phyloP scores from a whole-genome alignment of 2,113 vertebrate genomes.

The Caranx ignobilis region DNA sequence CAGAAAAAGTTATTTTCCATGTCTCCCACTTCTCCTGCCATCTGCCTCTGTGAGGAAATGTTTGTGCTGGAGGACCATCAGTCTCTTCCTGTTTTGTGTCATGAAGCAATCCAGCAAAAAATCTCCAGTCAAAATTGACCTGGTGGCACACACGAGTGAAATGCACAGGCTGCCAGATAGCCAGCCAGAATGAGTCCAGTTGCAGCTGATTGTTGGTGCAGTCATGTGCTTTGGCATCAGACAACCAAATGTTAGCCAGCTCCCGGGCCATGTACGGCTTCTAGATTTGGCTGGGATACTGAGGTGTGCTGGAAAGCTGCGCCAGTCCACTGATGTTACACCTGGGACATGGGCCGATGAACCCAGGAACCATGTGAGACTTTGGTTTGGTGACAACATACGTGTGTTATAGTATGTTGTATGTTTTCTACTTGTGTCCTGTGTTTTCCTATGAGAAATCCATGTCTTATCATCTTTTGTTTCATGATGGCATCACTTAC shows the following conservation, averaged over 20 bases:
- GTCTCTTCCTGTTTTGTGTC: conserved; percentile 51
- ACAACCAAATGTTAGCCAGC: conserved; percentile 25
- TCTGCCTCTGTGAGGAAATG: conserved; percentile 43
- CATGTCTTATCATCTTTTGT: too few relatives aligned
- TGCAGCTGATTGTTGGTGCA: conserved; percentile 24
- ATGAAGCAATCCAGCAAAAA: conserved; percentile 6
- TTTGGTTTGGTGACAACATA: not conserved
- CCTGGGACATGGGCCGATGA: conserved; percentile 39
- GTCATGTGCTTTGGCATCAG: conserved; percentile 37
- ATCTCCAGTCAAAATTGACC: conserved; percentile 20
- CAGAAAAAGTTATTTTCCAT: conserved; percentile 51
- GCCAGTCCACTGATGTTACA: conserved; percentile 43
- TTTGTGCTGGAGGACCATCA: conserved; percentile 28
- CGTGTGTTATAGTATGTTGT: not conserved
- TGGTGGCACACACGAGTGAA: not conserved
- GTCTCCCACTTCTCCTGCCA: conserved; percentile 31
- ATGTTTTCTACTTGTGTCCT: not conserved
- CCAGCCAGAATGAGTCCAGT: conserved; percentile 8
- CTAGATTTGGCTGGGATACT: conserved; percentile 31
- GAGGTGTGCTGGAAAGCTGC: conserved; percentile 17
- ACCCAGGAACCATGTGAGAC: not conserved
- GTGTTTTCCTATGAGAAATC: not conserved
- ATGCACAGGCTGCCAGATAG: conserved; percentile 2
- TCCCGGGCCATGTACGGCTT: not conserved
- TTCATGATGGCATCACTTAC: too few relatives aligned